These are phyloP conservation scores for Anoncus sp. DNA, from an alignment of 2,888 invertebrate species.

Conservation along the genomic window DNA sequence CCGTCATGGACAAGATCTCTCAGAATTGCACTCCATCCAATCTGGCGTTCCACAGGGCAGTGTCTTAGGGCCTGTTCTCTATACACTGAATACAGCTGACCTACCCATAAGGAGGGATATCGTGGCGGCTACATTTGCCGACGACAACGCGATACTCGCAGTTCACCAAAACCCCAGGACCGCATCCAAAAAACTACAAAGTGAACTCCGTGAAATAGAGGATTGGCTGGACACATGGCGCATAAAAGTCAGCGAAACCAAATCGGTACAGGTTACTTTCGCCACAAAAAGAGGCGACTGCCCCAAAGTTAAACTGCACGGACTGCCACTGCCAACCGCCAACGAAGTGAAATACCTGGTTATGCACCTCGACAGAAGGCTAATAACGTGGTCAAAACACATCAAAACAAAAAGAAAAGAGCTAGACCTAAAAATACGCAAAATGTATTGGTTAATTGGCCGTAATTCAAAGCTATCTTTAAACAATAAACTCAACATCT, in stretches of 20 bases:
- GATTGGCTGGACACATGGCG: constrained; percentile 65
- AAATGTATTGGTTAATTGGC: constrained; percentile 55
- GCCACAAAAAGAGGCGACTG: constrained; percentile 56
- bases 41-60: constrained; percentile 63
- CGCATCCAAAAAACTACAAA: no score
- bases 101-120: constrained; percentile 21
- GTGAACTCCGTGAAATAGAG: no score
- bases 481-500: constrained; percentile 47
- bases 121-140: no score
- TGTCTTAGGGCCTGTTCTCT: constrained; percentile 62
- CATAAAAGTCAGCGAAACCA: constrained; percentile 66
- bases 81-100: constrained; percentile 63
- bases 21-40: neutral
- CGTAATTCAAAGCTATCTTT: constrained; percentile 33
- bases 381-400: constrained; percentile 55
- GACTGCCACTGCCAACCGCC: constrained; percentile 42
- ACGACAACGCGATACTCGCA: no score
- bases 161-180: no score
- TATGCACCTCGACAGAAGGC: constrained; percentile 63
- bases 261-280: constrained; percentile 69
- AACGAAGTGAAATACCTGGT: constrained; percentile 67
- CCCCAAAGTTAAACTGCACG: constrained; percentile 51
- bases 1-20: neutral
- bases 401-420: constrained; percentile 50
- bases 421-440: constrained; percentile 31